Base-by-base conservation (phyloP, 2,888 invertebrate species). In the Cosmia pyralina region DNA sequence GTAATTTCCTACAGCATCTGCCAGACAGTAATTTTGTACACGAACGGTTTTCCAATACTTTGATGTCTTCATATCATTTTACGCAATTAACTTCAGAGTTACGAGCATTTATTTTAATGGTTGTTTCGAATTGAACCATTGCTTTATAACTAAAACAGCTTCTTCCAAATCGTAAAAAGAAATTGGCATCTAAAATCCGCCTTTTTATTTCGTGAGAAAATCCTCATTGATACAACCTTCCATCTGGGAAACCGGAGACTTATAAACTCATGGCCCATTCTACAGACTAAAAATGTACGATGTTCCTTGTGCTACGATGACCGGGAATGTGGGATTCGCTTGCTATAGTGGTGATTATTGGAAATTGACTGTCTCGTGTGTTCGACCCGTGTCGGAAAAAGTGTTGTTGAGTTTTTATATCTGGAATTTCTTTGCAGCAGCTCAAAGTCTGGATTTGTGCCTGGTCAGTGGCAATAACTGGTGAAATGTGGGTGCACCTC, bases 1-100 rank as follows among this genome's bases (percentile, higher is more conserved):
- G 58, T 48, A 48, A 86, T 89, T 85, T 82, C 78, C 82, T 28
- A 77, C 80, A 79, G 74, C 72, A 78, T 65, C 72, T 75, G 71
- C 64, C 65, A 82, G 72, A 73, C 60, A 66, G 85, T 88, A 88
- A 91, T 91, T 90, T 88, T 85, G 87, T 88, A 89, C 90, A 81
- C 79, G 87, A 87, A 87, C 78, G 81, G 82, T 87, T 90, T 89
- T 76, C 84, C 84, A 89, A 90, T 90, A 88, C 87, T 87, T 86
- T 85, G 84, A 89, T 85, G 79, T 82, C 76, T 79, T 75, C 57
- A 69, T 82, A 78, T 80, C 75, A 83, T 83, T 85, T 83, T 77
- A 79, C 78, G 75, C 69, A 67, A 81, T 72, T 71, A 55, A 64
- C 69, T 80, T 72, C 74, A 75, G 65, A 71, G 62, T 82, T 53